Evolutionary conservation across 2,888 invertebrate species (phyloP), one percentile per base, ranked within the genome.

Genomic region (Andrena flavipes): DNA sequence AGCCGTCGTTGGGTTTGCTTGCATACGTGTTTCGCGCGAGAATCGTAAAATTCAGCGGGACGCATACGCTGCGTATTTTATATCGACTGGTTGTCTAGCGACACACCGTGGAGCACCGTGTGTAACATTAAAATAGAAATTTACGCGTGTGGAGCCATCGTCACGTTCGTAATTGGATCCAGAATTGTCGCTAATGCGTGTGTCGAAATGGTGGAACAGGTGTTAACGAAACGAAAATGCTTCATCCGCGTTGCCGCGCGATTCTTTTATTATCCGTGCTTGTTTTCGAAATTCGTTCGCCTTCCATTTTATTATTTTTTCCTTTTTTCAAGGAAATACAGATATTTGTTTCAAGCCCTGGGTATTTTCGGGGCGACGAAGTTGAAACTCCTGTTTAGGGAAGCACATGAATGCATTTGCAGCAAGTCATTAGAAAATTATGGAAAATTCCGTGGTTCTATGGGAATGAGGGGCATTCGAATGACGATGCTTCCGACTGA

Each of bases 401-500:
- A 16, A 42, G 16, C 16, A 42, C 4, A 16, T 16, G 16, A 42
- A 42, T 42, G 16, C 4, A 6, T 60, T 35, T 23, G 35, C 56
- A 48, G 16, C 56, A 48, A 13, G 42, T 42, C 42, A 16, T 42
- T 65, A 69, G 1, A 6, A 23, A n/a, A 33, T 63, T 42, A 49
- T 56, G 8, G 48, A 33, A n/a, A 56, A 56, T 35, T 65, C 60
- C 59, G 68, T 59, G 60, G 42, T 35, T 35, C 42, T 20, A 10
- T n/a, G 30, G 16, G 63, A 60, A 62, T 2, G 48, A 64, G 6
- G 7, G 20, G 16, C 8, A 7, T 20, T 78, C 68, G 63, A 70
- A 65, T 59, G 80, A 77, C 74, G 76, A 71, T 64, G 56, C 67
- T 48, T 60, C 78, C 87, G 86, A 86, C 87, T 85, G 90, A 87